Base-by-base conservation (phyloP, 2,888 invertebrate species). In the Mesoligia furuncula region DNA sequence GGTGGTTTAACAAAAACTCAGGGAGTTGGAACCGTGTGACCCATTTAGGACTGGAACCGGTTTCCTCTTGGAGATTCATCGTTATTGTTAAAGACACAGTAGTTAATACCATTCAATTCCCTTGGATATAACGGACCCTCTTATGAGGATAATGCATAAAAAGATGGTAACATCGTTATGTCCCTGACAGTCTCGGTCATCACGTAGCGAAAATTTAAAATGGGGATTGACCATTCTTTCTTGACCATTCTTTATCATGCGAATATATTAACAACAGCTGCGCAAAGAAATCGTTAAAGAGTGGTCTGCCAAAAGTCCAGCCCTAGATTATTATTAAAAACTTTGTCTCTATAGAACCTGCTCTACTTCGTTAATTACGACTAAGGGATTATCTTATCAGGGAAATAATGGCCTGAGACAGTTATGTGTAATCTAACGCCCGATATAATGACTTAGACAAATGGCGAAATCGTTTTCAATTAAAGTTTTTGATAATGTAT, bases 41-140 rank as follows among this genome's bases (percentile, higher is more conserved):
- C 96, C 96, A 96, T 96, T 96, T 96, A 95, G 93, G 89, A 91
- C 92, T 93, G 92, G 93, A 96, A 96, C 96, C 96, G 96, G 96
- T 96, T 96, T 95, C 92, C 93, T 95, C 95, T 95, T 95, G 93
- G 95, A 95, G 95, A 95, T 93, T 92, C 93, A 91, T 91, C 92
- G 93, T 92, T 91, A 95, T 96, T 96, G 96, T 96, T 95, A 93
- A 91, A 94, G 90, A 92, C 91, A 94, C 92, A 95, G 95, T 94
- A 95, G 95, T 95, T 95, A 95, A 95, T 95, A 92, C 95, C 93
- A 95, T 96, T 95, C 92, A 95, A 93, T 94, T 94, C 94, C 93
- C 94, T 93, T 94, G 92, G 92, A 94, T 93, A 94, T 92, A 94
- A 90, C 92, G 94, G 91, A 94, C 96, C 96, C 96, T 95, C 95